phyloP scores from a whole-genome alignment of 2,797 vertebrate genomes.

The Clarias laeviceps region DNA sequence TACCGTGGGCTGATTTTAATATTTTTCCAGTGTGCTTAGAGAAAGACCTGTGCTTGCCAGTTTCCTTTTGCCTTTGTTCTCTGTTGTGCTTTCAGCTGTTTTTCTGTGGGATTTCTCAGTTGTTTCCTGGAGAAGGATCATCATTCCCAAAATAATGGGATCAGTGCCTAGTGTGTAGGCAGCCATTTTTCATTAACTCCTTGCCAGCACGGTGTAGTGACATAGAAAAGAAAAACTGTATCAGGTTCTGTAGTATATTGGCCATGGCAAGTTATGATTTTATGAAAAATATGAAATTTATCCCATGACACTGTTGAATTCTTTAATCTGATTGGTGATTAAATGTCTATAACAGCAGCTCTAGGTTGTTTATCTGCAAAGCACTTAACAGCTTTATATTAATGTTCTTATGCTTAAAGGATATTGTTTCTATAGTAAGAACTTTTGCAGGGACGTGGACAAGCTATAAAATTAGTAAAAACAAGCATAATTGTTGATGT shows the following conservation, averaged over 20 bases:
- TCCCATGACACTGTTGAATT: not conserved
- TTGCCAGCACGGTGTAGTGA: constrained; percentile 31
- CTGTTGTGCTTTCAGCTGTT: constrained; percentile 33
- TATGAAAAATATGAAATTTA: not conserved
- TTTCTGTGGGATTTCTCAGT: constrained; percentile 34
- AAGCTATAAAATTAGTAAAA: not conserved
- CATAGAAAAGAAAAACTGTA: not conserved
- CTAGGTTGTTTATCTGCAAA: not conserved
- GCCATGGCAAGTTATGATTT: not conserved
- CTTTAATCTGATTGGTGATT: not conserved
- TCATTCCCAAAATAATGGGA: constrained; percentile 48
- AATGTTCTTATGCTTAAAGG: not conserved
- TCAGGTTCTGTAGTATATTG: not conserved
- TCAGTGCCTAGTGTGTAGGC: constrained; percentile 61
- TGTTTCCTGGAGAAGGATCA: constrained; percentile 38
- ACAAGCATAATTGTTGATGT: not conserved
- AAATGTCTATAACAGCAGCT: not conserved
- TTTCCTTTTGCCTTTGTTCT: constrained; percentile 49
- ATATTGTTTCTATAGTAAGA: not conserved
- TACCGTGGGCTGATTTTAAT: constrained; percentile 52
- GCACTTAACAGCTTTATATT: not conserved
- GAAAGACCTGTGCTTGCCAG: constrained; percentile 57
- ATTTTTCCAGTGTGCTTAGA: constrained; percentile 64
- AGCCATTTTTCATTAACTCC: constrained; percentile 46
- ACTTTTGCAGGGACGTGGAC: not conserved